Evolutionary conservation across 2,888 invertebrate species (phyloP), one percentile per base, ranked within the genome.

Genomic region (Oligia strigilis): DNA sequence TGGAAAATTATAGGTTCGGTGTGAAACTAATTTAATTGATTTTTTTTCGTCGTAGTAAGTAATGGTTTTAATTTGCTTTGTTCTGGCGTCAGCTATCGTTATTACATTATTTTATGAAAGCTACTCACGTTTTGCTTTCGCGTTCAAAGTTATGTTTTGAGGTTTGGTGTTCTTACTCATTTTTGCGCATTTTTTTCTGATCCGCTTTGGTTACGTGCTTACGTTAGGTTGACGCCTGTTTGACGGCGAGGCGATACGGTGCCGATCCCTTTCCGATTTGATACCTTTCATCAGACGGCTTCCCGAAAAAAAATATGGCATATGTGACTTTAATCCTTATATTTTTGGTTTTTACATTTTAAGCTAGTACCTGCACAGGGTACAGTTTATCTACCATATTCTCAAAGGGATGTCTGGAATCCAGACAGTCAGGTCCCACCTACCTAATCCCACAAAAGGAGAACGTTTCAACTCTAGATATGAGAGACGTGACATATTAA

Each of bases 1-100:
- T 19, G n/a, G 86, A 46, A 84, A 82, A 84, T 84, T 82, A 82
- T 75, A 60, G 78, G 82, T 71, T 82, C 11, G 9, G 52, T 58
- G 52, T 40, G 60, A 43, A 86, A 70, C 75, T 58, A 66, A 67
- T 73, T 85, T 75, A 78, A 84, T 84, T 75, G 86, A 65, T 75
- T 82, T 86, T 86, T 72, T 49, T 82, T 73, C 66, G 72, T 55
- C 64, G 69, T 72, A 75, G 23, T 70, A 64, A n/a, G 29, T 70
- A 72, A 80, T 72, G 72, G 76, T 76, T 73, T 72, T 84, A 72
- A 83, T 83, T 62, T 74, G 40, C 52, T 65, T 79, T 77, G 17
- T 72, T 62, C 72, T 43, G 43, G 40, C 62, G 19, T 72, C 46
- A 58, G 14, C 43, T 60, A 62, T 40, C 8, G 43, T 46, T 19